phyloP scores from a whole-genome alignment of 2,797 vertebrate genomes.

The Ataeniobius toweri region DNA sequence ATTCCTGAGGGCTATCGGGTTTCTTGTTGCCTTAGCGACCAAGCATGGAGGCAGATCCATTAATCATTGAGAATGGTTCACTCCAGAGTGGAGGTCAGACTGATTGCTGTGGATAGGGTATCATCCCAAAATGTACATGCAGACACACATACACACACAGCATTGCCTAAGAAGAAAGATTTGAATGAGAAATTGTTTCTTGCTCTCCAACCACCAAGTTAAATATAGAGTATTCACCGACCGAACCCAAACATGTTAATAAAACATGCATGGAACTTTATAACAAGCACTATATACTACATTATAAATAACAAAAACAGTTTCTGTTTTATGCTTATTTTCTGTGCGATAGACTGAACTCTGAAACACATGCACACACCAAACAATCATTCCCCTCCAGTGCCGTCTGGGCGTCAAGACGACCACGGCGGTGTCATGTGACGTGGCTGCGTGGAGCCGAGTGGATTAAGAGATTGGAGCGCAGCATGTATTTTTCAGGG shows the following conservation, averaged over 20 bases:
- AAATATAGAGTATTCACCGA: constrained; percentile 6
- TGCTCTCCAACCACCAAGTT: constrained; percentile 49
- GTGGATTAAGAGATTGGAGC: constrained; percentile 99
- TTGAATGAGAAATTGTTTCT: constrained; percentile 95
- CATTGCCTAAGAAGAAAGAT: constrained; percentile 77
- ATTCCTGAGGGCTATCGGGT: constrained; percentile 96
- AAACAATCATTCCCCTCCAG: constrained; percentile 68
- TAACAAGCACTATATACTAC: background rate
- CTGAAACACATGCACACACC: constrained; percentile 37
- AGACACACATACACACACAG: constrained; percentile 31
- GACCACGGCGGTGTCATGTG: constrained; percentile 91
- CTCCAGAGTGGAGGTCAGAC: constrained; percentile 98
- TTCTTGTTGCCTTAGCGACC: constrained; percentile 98
- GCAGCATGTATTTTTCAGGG: constrained; percentile 97
- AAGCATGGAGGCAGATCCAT: constrained; percentile 98
- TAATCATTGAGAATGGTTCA: constrained; percentile 99
- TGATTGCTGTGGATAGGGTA: constrained; percentile 99
- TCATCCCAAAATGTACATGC: constrained; percentile 86
- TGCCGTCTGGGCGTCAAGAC: constrained; percentile 90
- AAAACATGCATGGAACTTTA: background rate
- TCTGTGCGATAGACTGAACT: constrained; percentile 13
- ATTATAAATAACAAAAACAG: background rate
- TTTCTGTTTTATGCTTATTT: constrained; percentile 29
- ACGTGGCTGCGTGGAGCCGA: constrained; percentile 95
- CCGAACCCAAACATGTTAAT: background rate